phyloP scores from a whole-genome alignment of 2,113 vertebrate genomes.

The Picathartes gymnocephalus region DNA sequence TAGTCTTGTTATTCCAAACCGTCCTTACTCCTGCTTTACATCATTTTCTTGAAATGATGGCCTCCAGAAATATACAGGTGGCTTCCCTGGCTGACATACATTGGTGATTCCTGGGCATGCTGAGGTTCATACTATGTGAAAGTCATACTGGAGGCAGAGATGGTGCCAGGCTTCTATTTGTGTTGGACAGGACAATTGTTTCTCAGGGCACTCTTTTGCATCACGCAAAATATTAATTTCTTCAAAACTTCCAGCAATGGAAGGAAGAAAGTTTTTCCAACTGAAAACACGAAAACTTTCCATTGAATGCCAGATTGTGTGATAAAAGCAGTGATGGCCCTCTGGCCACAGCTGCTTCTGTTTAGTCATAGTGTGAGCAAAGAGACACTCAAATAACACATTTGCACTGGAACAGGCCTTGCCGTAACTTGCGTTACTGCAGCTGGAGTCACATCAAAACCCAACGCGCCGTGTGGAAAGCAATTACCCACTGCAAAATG shows the following conservation, averaged over 20 bases:
- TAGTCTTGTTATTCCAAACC: not conserved
- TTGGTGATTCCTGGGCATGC: not conserved
- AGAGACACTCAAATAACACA: constrained; percentile 65
- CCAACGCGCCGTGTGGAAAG: constrained; percentile 56
- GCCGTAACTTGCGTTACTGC: constrained; percentile 56
- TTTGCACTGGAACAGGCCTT: constrained; percentile 69
- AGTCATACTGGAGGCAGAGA: not conserved
- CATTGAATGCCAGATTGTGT: constrained; percentile 68
- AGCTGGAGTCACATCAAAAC: constrained; percentile 73
- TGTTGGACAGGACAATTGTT: not conserved
- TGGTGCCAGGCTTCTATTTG: not conserved
- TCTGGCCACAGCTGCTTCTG: constrained; percentile 77
- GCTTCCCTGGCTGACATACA: not conserved
- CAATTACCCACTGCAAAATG: constrained; percentile 69
- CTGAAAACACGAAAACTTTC: constrained; percentile 62
- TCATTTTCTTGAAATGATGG: not conserved
- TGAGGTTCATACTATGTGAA: not conserved
- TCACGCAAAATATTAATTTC: constrained; percentile 50
- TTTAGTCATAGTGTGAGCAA: constrained; percentile 77
- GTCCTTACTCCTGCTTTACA: not conserved
- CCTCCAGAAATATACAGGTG: not conserved
- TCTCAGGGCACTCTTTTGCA: constrained; percentile 29
- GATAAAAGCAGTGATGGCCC: constrained; percentile 65
- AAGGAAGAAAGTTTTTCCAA: constrained; percentile 52
- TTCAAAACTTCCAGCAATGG: constrained; percentile 54